Percentiles rank a stretch among this genome's conserved stretches.
Conservation (phyloP, 2,113 vertebrate genomes). For the Procavia capensis region DNA sequence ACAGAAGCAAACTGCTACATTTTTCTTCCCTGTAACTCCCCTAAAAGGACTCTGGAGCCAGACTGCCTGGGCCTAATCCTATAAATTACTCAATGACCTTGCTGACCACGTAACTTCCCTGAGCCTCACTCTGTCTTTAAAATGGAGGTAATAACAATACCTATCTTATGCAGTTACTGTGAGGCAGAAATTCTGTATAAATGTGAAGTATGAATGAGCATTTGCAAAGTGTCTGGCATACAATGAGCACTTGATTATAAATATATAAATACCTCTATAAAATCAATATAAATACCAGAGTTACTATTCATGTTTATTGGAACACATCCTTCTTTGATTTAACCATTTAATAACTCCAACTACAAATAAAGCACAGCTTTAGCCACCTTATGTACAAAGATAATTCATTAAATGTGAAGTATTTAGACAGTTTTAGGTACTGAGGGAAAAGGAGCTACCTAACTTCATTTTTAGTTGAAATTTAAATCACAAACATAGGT, state of each 20-base stretch:
- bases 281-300: neutral
- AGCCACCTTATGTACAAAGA: neutral
- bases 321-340: slow-evolving; percentile 5
- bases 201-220: neutral
- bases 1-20: neutral
- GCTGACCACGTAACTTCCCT: slow-evolving; percentile 23
- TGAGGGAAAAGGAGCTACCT: slow-evolving; percentile 7
- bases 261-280: neutral
- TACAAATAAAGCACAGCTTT: slow-evolving; percentile 20
- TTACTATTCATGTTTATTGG: slow-evolving; percentile 6
- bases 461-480: slow-evolving; percentile 20
- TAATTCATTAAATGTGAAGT: slow-evolving; percentile 31
- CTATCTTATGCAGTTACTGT: neutral
- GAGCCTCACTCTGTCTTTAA: neutral
- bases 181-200: neutral
- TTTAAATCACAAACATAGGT: neutral
- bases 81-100: neutral
- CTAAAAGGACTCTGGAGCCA: neutral
- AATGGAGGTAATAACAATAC: neutral
- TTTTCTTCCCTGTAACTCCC: neutral
- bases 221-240: neutral
- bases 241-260: neutral
- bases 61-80: neutral
- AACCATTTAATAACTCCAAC: neutral
- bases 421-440: neutral